Base-by-base conservation (phyloP, 2,113 vertebrate genomes). In the Anoplopoma fimbria region DNA sequence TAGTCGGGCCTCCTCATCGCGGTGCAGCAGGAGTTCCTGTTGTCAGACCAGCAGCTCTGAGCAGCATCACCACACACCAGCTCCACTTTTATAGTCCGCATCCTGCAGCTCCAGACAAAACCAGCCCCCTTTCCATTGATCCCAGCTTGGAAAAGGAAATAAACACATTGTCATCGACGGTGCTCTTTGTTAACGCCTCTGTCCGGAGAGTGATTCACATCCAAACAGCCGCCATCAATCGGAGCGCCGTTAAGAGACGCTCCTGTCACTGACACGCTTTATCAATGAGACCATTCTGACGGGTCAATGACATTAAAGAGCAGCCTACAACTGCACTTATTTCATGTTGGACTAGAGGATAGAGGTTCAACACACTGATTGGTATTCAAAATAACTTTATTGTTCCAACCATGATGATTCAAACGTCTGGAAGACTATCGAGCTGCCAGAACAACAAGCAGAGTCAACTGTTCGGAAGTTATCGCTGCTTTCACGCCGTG, bases 401-500 rank as follows among this genome's bases (percentile, higher is more conserved):
- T 87, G 84, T 88, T 68, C 73, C 85, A 72, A n/a, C 64, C 42
- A 77, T 84, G 85, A 91, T 93, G 89, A 88, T 87, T 93, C 91
- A 91, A 75, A 91, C 45, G 79, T 91, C 88, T 83, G 76, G 73
- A 71, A 72, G 76, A 33, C 69, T 90, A 94, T 93, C 70, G 94
- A 95, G 88, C 92, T 47, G 58, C 75, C 57, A 38, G 58, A 82
- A 79, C 75, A 47, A 84, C 76, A 60, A 83, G 85, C 85, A 87
- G 57, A 86, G 62, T 91, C 64, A 53, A 90, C 81, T 68, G 77
- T 90, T 86, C 78, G 82, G 87, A 94, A 94, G 86, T 91, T 90
- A 93, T 89, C 77, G 92, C 83, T 82, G 90, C 87, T 87, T 84
- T 90, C 80, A 89, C 67, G 71, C 68, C n/a, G 83, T 77, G 78